Conservation (phyloP, 2,797 vertebrate species). For the Catamblyrhynchus diadema region DNA sequence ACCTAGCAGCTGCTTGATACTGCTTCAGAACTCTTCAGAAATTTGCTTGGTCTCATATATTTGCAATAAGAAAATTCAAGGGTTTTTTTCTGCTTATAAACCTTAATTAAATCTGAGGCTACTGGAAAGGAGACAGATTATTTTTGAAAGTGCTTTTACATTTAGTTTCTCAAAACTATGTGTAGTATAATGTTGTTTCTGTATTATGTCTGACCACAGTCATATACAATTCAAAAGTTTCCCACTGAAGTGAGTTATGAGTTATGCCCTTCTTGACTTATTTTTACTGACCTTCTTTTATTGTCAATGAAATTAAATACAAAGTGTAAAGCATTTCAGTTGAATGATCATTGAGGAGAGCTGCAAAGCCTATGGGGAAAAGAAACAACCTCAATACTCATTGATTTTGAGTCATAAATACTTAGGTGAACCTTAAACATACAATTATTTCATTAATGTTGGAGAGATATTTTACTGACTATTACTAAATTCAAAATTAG, state of each 20-base stretch:
- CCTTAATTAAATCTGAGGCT: not conserved
- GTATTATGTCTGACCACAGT: not conserved
- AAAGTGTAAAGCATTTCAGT: not conserved
- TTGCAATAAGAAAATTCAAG: not conserved
- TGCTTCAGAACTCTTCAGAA: not conserved
- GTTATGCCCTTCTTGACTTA: not conserved
- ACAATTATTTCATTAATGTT: not conserved
- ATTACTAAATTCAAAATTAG: not conserved
- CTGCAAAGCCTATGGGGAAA: not conserved
- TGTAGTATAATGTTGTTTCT: not conserved
- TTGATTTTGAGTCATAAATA: not conserved
- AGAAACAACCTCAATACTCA: not conserved
- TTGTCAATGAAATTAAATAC: not conserved
- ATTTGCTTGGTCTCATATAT: not conserved
- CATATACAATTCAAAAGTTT: not conserved
- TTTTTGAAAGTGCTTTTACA: not conserved
- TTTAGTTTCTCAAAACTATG: not conserved
- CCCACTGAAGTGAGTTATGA: not conserved
- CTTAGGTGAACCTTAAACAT: not conserved
- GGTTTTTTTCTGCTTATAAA: fast-evolving
- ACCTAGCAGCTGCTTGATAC: not conserved
- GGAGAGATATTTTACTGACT: not conserved
- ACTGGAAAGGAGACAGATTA: not conserved
- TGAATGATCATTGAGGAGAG: not conserved
- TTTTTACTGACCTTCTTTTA: not conserved